Percentiles rank a stretch among this genome's conserved stretches.
Evolutionary conservation across 2,113 vertebrate species (phyloP).

Genomic region (Choloepus hoffmanni): DNA sequence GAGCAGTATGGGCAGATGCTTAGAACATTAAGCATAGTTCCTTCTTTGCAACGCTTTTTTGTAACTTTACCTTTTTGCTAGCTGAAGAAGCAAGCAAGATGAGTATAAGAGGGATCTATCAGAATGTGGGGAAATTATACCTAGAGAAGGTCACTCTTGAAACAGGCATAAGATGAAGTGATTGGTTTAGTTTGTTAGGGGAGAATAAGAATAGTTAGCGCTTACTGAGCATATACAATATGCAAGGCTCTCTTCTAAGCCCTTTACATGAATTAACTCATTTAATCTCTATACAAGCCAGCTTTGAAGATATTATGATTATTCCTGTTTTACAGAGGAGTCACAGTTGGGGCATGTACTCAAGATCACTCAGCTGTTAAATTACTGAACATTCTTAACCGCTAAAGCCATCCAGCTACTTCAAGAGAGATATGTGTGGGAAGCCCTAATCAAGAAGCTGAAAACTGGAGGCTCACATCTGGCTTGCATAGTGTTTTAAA

Average conservation of each 20-base stretch:
- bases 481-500: slow-evolving; percentile 10
- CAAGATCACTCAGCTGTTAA: neutral
- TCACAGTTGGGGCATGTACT: neutral
- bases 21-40: neutral
- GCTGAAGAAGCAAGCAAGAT: neutral
- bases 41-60: neutral
- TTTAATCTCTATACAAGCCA: neutral
- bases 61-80: neutral
- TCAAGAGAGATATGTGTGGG: neutral
- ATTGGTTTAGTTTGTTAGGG: neutral
- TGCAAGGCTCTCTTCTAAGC: neutral
- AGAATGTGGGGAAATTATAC: neutral
- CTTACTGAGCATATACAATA: neutral
- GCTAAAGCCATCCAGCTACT: neutral
- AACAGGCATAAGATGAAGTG: neutral
- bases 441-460: neutral
- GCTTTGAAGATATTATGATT: accelerated
- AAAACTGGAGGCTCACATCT: neutral
- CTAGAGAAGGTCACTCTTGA: neutral
- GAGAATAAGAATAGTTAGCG: neutral
- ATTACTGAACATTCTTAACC: neutral
- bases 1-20: neutral
- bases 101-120: neutral
- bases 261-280: neutral
- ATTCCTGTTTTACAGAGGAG: neutral